Evolutionary conservation across 92 coral and sea anemone species (phyloP), one percentile per base, ranked within the genome.

Genomic region (Ricordea florida): DNA sequence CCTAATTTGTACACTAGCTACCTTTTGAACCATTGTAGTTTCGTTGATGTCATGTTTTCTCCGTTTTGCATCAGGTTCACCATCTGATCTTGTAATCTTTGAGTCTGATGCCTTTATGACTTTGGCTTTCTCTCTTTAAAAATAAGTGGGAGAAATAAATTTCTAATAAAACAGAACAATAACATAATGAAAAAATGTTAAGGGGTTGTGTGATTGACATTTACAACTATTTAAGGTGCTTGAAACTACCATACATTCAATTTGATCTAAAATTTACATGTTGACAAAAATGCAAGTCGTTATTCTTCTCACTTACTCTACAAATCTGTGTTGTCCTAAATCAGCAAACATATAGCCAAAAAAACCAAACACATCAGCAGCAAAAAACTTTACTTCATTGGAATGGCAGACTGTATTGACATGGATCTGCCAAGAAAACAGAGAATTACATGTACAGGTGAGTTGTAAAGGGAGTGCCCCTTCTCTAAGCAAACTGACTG

Each of bases 351-450:
- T 83, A 72, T 89, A 93, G 46, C 98, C 98, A 72, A 88, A 94
- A 76, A 88, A 94, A 30, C 98, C 98, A 89, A 94, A 94, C 10
- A 94, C 98, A 76, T 92, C 98, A 21, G 96, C 97, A 25, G 96
- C 92, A 69, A 87, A 94, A 46, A 92, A 94, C 71, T 92, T 94
- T 42, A 91, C 85, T 5, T 59, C 76, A 40, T 77, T 82, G 52
- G 80, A 79, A 50, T 67, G 83, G 61, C 98, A 94, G 14, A 83
- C 72, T 14, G 86, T 87, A 72, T 94, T 87, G 14, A 94, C 46
- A 24, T 82, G 93, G 76, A 85, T 75, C 98, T 94, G 64, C 31
- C 6, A 56, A 18, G 44, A 40, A 65, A 67, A 69, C 28, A 36
- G 47, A 36, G 11, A 27, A n/a, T 0, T 9, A 38, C 26, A 37